A percentile compares a stretch with the other conserved stretches of the same genome.
Conservation (phyloP, 1,140 invertebrate genomes). For the Micrasema longulum region DNA sequence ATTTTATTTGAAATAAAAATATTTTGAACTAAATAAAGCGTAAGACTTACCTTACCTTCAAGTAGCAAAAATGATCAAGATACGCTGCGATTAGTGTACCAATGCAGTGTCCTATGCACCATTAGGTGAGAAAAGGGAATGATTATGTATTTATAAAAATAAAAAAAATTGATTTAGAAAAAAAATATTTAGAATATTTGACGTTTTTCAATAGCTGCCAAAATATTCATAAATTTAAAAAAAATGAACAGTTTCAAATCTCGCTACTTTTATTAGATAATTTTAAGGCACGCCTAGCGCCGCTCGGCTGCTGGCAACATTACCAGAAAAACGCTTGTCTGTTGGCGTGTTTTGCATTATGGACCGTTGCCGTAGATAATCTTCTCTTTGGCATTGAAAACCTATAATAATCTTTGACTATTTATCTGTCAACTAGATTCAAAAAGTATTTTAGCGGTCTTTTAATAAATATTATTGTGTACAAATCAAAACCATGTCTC, state of each 20-base stretch:
- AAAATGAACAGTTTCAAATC: background rate
- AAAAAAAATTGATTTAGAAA: too few species aligned
- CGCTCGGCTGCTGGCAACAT: slow-evolving; percentile 19
- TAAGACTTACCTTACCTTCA: too few species aligned
- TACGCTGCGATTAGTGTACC: too few species aligned
- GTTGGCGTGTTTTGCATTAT: slow-evolving; percentile 50
- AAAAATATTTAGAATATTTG: too few species aligned
- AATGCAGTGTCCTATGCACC: too few species aligned
- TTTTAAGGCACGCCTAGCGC: background rate
- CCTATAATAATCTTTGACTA: slow-evolving; percentile 45
- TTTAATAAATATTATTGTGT: slow-evolving; percentile 18
- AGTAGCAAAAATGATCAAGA: too few species aligned
- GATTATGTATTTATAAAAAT: too few species aligned
- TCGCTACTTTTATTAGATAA: slow-evolving; percentile 26
- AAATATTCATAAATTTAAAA: too few species aligned
- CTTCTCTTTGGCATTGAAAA: slow-evolving; percentile 63
- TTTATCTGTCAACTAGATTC: slow-evolving; percentile 45
- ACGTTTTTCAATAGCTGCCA: too few species aligned
- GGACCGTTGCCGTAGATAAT: slow-evolving; percentile 66
- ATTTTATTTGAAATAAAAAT: too few species aligned
- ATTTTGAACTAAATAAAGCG: too few species aligned
- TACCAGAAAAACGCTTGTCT: slow-evolving; percentile 3
- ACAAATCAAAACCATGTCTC: slow-evolving; percentile 12
- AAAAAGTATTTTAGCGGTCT: slow-evolving; percentile 41
- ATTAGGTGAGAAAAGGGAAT: too few species aligned